A percentile compares a stretch with the other conserved stretches of the same genome.
Evolutionary conservation across 2,888 invertebrate species (phyloP).

Genomic region (Drosophila mimetica): DNA sequence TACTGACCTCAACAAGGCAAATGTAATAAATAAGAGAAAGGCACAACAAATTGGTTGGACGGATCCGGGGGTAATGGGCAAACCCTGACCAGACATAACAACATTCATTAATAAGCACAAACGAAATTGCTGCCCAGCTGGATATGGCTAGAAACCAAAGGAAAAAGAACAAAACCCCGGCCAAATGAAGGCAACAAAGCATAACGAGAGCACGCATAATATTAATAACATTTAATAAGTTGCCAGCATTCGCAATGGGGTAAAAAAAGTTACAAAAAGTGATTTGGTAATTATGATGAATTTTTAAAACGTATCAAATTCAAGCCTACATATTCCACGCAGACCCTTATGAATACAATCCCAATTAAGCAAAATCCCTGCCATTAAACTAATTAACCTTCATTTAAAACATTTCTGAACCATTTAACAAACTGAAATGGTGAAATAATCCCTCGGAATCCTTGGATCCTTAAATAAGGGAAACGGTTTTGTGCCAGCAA

Average conservation of each 20-base stretch:
- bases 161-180: conserved; percentile 11
- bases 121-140: conserved; percentile 66
- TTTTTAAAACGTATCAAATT: conserved; percentile 33
- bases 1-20: conserved; percentile 76
- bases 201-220: conserved; percentile 52
- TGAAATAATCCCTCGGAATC: too few species aligned
- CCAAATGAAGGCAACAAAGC: conserved; percentile 30
- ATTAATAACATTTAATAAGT: conserved; percentile 78
- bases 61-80: conserved; percentile 32
- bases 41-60: conserved; percentile 50
- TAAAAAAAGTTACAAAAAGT: conserved; percentile 18
- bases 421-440: conserved; percentile 11
- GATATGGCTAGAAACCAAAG: conserved; percentile 44
- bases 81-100: conserved; percentile 67
- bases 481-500: background rate
- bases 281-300: conserved; percentile 64
- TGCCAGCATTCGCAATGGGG: conserved; percentile 63
- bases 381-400: conserved; percentile 22
- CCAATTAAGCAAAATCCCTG: conserved; percentile 16
- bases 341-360: conserved; percentile 18
- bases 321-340: conserved; percentile 18
- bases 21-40: conserved; percentile 71
- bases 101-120: conserved; percentile 69
- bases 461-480: background rate
- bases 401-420: conserved; percentile 13